A percentile compares a stretch with the other conserved stretches of the same genome.
phyloP scores from a whole-genome alignment of 2,888 invertebrate species.

The Dusona sp. region DNA sequence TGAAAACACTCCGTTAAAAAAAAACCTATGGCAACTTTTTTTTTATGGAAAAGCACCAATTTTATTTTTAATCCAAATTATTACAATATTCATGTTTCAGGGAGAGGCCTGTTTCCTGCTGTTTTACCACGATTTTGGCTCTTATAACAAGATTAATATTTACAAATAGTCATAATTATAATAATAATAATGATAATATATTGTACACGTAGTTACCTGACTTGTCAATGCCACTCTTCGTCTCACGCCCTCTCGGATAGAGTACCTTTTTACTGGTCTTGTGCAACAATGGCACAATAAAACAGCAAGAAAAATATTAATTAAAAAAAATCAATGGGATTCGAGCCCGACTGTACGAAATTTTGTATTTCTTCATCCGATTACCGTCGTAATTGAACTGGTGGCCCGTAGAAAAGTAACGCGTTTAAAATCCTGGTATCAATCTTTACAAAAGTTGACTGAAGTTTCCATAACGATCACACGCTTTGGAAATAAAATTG shows the following conservation, averaged over 20 bases:
- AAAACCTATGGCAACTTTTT: background rate
- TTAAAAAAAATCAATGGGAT: slow-evolving; percentile 18
- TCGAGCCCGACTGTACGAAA: background rate
- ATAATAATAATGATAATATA: slow-evolving; percentile 46
- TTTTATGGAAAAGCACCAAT: background rate
- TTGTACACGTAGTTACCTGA: slow-evolving; percentile 58
- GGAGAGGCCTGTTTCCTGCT: slow-evolving; percentile 1
- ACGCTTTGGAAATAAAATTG: background rate
- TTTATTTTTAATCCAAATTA: background rate
- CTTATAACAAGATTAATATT: slow-evolving; percentile 59
- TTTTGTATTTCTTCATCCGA: background rate
- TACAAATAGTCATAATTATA: slow-evolving; percentile 15
- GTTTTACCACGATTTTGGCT: background rate
- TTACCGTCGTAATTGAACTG: background rate
- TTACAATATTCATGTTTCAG: background rate
- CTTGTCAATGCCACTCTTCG: slow-evolving; percentile 42
- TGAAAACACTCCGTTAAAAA: background rate
- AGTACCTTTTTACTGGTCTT: slow-evolving; percentile 45
- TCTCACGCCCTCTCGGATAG: slow-evolving; percentile 35
- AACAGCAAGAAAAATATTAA: slow-evolving; percentile 18
- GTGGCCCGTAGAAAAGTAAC: background rate
- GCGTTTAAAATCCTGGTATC: background rate
- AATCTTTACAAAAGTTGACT: background rate
- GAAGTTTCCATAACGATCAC: background rate
- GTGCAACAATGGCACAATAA: slow-evolving; percentile 45